Evolutionary conservation across 1,140 invertebrate species (phyloP), one percentile per base, ranked within the genome.

Genomic region (Trichonephila clavipes): DNA sequence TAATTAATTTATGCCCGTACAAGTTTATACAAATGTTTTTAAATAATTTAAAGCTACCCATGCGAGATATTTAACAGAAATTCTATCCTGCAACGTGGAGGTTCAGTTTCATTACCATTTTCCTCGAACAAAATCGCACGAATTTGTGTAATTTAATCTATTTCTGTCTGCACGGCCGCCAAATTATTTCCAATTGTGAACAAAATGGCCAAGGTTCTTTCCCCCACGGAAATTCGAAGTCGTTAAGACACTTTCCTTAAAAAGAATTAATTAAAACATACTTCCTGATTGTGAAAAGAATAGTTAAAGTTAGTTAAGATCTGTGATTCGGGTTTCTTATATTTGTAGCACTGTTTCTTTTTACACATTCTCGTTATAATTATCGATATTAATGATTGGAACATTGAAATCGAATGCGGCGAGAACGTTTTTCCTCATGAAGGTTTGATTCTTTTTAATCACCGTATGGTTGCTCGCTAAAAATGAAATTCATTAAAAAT

Each of bases 291-390:
- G 12, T 24, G 66, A 69, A 69, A 69, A 69, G 66, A 69, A 69
- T 69, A 69, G 66, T 69, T 69, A 69, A 69, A 69, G 7, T 28
- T 69, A 69, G 66, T 69, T 69, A 69, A 69, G 66, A 14, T 28
- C n/a, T 51, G 12, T n/a, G 24, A 69, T 19, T 24, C 2, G 66
- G 66, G 2, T 14, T 10, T n/a, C 21, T 0, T 40, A 40, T 12
- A 6, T 69, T 69, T 24, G 24, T 12, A 0, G 3, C 14, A 69
- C 24, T 3, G 6, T n/a, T 69, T 69, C 66, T 14, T 14, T 69
- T 69, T n/a, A 69, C 66, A 1, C 28, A 69, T 69, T 28, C 66
- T 5, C 4, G 14, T 24, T 8, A 24, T 3, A 14, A 69, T 69
- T 24, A 24, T 28, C 2, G 66, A 10, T 51, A 51, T 51, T 51